These are phyloP conservation scores for Chrysocyon brachyurus DNA, from an alignment of 2,797 vertebrate genomes.

Conservation along the genomic window DNA sequence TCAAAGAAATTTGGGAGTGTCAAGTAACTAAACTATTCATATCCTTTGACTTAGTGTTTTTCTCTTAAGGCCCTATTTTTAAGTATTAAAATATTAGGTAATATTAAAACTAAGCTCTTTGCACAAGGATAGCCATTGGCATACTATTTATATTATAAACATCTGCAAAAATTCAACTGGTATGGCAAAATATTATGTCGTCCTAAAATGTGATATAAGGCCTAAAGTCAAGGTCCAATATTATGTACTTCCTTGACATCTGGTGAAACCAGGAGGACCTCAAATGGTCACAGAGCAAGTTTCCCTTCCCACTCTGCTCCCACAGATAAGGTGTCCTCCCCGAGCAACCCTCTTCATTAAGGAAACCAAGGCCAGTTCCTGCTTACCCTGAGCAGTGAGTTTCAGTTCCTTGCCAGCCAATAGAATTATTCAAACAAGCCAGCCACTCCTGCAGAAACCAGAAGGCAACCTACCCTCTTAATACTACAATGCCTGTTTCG, in stretches of 20 bases:
- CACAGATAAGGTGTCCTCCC: accelerated
- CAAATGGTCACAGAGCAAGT: background rate
- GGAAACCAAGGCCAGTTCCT: background rate
- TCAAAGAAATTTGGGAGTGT: background rate
- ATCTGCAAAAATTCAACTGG: background rate
- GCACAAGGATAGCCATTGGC: background rate
- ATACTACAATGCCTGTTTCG: no score
- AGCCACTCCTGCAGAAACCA: background rate
- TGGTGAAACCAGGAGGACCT: background rate
- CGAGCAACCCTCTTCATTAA: background rate
- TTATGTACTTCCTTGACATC: background rate
- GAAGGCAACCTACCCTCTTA: no score
- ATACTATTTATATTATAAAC: background rate
- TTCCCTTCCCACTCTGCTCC: background rate
- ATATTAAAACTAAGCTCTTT: background rate
- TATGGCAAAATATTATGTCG: background rate
- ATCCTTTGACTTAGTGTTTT: background rate
- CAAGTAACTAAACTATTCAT: background rate
- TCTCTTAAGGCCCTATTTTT: background rate
- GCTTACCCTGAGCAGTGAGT: background rate
- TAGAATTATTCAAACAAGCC: background rate
- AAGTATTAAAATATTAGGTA: background rate
- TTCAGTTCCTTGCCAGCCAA: background rate
- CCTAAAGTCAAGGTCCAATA: background rate
- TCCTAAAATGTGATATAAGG: background rate